A percentile compares a stretch with the other conserved stretches of the same genome.
Conservation (phyloP, 1,140 invertebrate genomes). For the Octopus bimaculoides region DNA sequence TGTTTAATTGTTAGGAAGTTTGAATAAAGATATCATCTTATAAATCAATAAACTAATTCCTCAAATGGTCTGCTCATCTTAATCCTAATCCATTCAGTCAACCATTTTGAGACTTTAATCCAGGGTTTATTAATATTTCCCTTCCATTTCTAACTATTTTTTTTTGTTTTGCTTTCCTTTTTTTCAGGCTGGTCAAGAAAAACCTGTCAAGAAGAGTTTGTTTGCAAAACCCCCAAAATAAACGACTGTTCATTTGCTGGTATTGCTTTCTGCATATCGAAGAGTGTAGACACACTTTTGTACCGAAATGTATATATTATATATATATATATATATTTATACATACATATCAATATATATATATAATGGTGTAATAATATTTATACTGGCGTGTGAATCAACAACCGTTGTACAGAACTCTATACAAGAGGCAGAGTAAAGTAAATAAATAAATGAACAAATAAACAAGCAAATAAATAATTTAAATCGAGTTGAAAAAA, state of each 20-base stretch:
- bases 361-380: neutral
- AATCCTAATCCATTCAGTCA: too few species aligned
- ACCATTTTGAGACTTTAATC: too few species aligned
- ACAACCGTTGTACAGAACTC: too few species aligned
- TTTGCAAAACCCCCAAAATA: constrained; percentile 50
- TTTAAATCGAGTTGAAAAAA: too few species aligned
- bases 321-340: neutral
- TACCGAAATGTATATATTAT: constrained; percentile 1
- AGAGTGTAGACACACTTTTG: neutral
- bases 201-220: constrained; percentile 48
- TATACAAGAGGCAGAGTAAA: too few species aligned
- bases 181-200: constrained; percentile 49
- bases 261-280: neutral
- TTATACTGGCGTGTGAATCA: too few species aligned
- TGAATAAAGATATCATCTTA: too few species aligned
- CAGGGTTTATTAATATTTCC: neutral
- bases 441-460: too few species aligned
- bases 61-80: too few species aligned
- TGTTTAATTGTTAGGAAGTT: too few species aligned
- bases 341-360: neutral
- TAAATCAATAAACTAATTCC: too few species aligned
- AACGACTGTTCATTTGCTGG: neutral
- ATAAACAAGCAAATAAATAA: too few species aligned
- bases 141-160: neutral
- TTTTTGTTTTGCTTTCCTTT: constrained; percentile 21